Base-by-base conservation (phyloP, 2,888 invertebrate genomes). In the Cabera pusaria region DNA sequence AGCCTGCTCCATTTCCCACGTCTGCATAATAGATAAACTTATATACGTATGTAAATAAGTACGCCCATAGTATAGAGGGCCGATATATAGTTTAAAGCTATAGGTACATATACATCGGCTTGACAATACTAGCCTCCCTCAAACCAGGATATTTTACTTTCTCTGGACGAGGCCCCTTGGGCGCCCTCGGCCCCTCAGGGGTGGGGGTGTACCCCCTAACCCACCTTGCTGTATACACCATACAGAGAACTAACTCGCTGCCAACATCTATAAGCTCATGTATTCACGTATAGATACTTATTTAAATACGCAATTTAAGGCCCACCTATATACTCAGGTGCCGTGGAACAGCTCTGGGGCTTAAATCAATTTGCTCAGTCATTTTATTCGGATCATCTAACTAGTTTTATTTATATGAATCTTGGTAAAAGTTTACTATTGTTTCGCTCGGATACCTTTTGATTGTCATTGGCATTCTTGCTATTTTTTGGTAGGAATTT, bases 61-160 rank as follows among this genome's bases (percentile, higher is more conserved):
- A 78, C 73, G 70, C 59, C 72, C 73, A 74, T 77, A 77, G 70
- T 74, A 82, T 70, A 75, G 69, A 68, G 72, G 66, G 63, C 69
- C 78, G 64, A 84, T 82, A 84, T 85, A 84, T 86, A 87, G 86
- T 87, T 87, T 85, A 86, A 88, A 87, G 81, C 82, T 87, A 85
- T 86, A n/a, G n/a, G n/a, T n/a, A 85, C 72, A 64, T 87, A 83
- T 85, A 82, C 72, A 81, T 81, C 63, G 76, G 72, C 80, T 86
- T 88, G 87, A 88, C 87, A 88, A 86, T 88, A 82, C 85, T 87
- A 84, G 86, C 84, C 85, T 75, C 84, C 87, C 85, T 73, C 84
- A 83, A 72, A 81, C 84, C 84, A 85, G 86, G 84, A 84, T 84
- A 86, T 83, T 87, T 85, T 85, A 85, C 86, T 88, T 87, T 88